Evolutionary conservation across 2,888 invertebrate genomes (phyloP).

Genomic region (Agriopis aurantiaria): DNA sequence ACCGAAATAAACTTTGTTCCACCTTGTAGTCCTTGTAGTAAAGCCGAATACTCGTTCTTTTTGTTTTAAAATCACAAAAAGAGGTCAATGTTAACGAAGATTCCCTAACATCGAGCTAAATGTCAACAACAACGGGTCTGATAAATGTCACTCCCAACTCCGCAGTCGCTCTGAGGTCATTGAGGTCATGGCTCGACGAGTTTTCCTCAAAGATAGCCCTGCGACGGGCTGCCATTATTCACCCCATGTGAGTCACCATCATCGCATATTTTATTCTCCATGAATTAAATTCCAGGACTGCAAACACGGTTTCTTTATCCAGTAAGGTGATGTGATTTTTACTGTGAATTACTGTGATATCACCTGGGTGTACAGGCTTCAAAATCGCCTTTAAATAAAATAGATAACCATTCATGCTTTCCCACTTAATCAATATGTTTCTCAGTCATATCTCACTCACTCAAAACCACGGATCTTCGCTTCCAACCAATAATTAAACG

Average conservation of each 20-base stretch:
- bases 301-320: not conserved
- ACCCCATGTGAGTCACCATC: slow-evolving; percentile 34
- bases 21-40: too few species aligned
- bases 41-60: not conserved
- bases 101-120: not conserved
- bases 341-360: too few species aligned
- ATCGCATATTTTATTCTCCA: slow-evolving; percentile 7
- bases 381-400: not conserved
- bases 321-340: too few species aligned
- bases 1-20: too few species aligned
- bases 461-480: slow-evolving; percentile 11
- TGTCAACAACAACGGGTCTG: slow-evolving; percentile 9
- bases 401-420: too few species aligned
- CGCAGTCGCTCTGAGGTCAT: slow-evolving; percentile 29
- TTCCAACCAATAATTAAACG: slow-evolving; percentile 37
- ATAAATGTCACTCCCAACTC: slow-evolving; percentile 12
- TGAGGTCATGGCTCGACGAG: slow-evolving; percentile 30
- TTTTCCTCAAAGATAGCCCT: slow-evolving; percentile 37
- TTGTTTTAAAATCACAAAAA: not conserved
- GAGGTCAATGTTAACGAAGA: not conserved
- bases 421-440: not conserved
- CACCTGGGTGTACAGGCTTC: not conserved
- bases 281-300: not conserved
- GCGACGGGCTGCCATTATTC: slow-evolving; percentile 19
- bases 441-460: not conserved